Evolutionary conservation across 2,797 vertebrate species (phyloP).

Genomic region (Eremophila alpestris): DNA sequence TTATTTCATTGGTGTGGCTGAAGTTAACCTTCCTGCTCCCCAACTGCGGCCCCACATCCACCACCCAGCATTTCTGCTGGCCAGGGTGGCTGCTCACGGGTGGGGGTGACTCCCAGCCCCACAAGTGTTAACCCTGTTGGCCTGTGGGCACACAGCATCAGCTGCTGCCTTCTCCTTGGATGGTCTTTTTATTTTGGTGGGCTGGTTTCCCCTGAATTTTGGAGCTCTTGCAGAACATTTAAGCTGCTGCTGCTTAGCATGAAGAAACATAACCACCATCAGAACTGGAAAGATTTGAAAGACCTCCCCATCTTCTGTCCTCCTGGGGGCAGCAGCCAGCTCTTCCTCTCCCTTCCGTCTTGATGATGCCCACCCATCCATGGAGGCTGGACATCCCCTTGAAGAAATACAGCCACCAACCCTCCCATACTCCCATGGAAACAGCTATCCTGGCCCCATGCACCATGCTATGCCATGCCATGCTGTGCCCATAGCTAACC

Average conservation of each 20-base stretch:
- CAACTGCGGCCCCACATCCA: background rate
- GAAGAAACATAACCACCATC: background rate
- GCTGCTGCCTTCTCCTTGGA: background rate
- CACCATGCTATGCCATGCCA: background rate
- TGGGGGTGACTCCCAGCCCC: background rate
- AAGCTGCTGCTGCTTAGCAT: background rate
- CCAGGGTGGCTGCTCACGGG: fast-evolving
- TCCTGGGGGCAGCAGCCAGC: background rate
- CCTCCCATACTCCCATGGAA: background rate
- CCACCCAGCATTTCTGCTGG: background rate
- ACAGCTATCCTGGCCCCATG: background rate
- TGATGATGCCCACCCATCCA: background rate
- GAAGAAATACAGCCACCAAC: background rate
- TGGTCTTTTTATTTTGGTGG: background rate
- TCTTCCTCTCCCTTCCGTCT: background rate
- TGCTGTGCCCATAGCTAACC: background rate
- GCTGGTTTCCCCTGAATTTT: background rate
- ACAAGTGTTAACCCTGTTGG: fast-evolving
- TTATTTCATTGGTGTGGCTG: background rate
- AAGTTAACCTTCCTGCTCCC: background rate
- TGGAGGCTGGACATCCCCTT: background rate
- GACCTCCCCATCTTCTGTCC: background rate
- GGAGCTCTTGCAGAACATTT: background rate
- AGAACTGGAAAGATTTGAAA: background rate
- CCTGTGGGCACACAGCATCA: fast-evolving